Percentiles rank a stretch among this genome's conserved stretches.
These are phyloP conservation scores for Mionectes olivaceus DNA, from an alignment of 2,797 vertebrate genomes.

Conservation along the genomic window DNA sequence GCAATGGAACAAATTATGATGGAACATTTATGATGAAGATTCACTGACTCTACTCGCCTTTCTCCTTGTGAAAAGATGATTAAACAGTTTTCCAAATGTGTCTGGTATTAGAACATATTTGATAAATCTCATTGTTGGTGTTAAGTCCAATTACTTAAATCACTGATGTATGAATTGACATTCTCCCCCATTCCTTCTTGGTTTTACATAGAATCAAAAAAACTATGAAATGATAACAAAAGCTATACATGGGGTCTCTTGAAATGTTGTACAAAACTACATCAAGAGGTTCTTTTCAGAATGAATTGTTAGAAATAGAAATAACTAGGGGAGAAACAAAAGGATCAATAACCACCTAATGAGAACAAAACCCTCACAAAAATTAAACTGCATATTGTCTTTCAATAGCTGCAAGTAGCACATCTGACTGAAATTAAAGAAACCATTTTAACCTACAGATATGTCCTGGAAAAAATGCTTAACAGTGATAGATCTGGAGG, in stretches of 20 bases:
- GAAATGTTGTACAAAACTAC: background rate
- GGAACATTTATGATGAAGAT: background rate
- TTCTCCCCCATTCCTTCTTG: background rate
- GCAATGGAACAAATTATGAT: background rate
- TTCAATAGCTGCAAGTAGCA: background rate
- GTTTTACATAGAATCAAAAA: background rate
- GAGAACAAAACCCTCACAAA: background rate
- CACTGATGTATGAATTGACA: rapidly evolving
- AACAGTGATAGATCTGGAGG: background rate
- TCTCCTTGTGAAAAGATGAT: background rate
- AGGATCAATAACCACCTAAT: background rate
- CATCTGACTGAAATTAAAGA: background rate
- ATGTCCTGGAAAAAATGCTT: background rate
- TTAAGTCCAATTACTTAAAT: background rate
- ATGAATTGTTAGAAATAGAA: background rate
- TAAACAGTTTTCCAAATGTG: background rate
- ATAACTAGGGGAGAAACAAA: background rate
- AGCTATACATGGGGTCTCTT: background rate
- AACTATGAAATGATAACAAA: background rate
- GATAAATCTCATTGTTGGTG: background rate
- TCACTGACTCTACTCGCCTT: background rate
- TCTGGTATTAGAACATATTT: background rate
- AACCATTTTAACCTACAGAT: background rate
- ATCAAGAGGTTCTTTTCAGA: background rate
- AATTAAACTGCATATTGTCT: background rate